Evolutionary conservation across 2,113 vertebrate genomes (phyloP), one percentile per base, ranked within the genome.

Genomic region (Oncorhynchus kisutch): DNA sequence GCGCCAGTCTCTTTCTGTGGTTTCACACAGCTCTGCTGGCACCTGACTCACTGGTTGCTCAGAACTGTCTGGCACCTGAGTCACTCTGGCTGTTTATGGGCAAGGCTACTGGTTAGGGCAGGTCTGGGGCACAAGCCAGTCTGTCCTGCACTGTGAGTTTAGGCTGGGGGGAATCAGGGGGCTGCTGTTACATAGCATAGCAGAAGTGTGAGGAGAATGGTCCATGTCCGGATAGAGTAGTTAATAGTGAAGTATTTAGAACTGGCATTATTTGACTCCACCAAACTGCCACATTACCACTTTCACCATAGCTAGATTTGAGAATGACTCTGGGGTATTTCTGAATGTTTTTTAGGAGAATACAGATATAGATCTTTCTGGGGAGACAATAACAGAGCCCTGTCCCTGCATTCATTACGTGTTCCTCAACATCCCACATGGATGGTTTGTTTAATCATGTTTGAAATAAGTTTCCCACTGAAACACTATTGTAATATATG

Each of bases 401-500:
- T 72, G 77, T 69, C 20, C 54, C 65, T 18, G 62, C 60, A 27
- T 60, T 62, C 31, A 27, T 60, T 67, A 51, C n/a, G 13, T 12
- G 6, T 62, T 74, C 48, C 70, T 74, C 20, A 34, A 60, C 49
- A 66, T 65, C 20, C 48, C 67, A 59, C 51, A 54, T 2, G 16
- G 51, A 54, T 54, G 51, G 51, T 18, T 54, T 54, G 51, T 54
- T 54, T 54, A 54, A 83, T 49, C 39, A 66, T 57, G 67, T 81
- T 71, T 45, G 77, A 73, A 74, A 72, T 69, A 22, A 66, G 71
- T 78, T 80, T 67, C 20, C 27, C 31, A 25, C 67, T 48, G 62
- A 65, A 74, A 62, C 62, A 66, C 49, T 25, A 54, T 72, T 73
- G 67, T 78, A 73, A 77, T 49, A 49, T 65, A 45, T 72, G 78